phyloP scores from a whole-genome alignment of 2,113 vertebrate species.

The Chionomys nivalis region DNA sequence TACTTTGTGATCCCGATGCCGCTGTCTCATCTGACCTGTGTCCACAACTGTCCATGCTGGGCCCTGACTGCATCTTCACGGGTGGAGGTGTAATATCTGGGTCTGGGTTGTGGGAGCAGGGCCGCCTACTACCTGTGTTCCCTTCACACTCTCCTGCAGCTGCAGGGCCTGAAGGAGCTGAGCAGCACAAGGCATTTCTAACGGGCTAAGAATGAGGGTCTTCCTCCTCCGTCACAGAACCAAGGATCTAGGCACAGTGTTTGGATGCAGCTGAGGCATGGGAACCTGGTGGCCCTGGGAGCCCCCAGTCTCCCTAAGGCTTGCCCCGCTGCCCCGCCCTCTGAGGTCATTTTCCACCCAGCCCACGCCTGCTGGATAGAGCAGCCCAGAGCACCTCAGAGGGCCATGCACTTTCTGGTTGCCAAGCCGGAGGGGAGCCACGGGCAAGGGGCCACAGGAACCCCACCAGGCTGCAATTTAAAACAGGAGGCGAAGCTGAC shows the following conservation, averaged over 20 bases:
- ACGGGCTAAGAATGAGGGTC: not conserved
- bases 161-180: too few relatives aligned
- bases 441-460: not conserved
- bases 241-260: not conserved
- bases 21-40: not conserved
- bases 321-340: not conserved
- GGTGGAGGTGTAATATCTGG: not conserved
- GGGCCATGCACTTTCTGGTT: not conserved
- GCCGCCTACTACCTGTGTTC: not conserved
- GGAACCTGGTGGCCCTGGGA: not conserved
- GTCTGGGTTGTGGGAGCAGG: not conserved
- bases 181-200: not conserved
- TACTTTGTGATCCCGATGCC: not conserved
- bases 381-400: not conserved
- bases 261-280: not conserved
- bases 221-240: not conserved
- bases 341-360: conserved; percentile 70
- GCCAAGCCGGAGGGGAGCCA: conserved; percentile 61
- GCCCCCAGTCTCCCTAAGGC: not conserved
- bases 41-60: not conserved
- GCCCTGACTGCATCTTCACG: not conserved
- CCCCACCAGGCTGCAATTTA: conserved; percentile 44
- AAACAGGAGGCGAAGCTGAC: not conserved
- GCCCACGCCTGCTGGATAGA: conserved; percentile 55
- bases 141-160: not conserved